phyloP scores from a whole-genome alignment of 2,113 vertebrate species.

The Callaeas wilsoni region DNA sequence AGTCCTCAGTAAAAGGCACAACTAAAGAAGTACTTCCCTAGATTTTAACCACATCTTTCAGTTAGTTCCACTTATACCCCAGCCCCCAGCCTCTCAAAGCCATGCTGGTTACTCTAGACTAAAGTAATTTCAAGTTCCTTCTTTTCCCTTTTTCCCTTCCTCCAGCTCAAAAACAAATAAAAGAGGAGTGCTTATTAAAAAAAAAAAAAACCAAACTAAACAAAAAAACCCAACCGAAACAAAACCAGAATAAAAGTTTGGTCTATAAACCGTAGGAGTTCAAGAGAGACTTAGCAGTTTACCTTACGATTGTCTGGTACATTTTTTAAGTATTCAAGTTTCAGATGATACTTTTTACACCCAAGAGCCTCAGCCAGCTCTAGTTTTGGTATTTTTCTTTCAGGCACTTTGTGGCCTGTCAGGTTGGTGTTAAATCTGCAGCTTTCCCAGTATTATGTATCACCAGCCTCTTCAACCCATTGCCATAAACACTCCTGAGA shows the following conservation, averaged over 20 bases:
- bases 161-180: background rate
- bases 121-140: background rate
- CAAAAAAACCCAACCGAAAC: background rate
- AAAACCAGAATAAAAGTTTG: conserved; percentile 4
- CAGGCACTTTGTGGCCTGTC: conserved; percentile 28
- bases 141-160: conserved; percentile 41
- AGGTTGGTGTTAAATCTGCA: background rate
- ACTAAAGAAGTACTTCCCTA: background rate
- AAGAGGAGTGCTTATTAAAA: conserved; percentile 17
- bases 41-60: background rate
- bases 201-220: background rate
- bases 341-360: background rate
- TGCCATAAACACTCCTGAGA: background rate
- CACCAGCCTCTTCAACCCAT: background rate
- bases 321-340: conserved; percentile 33
- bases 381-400: conserved; percentile 8
- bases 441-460: background rate
- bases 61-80: background rate
- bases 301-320: conserved; percentile 45
- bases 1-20: conserved; percentile 54
- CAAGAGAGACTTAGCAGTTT: conserved; percentile 17
- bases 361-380: background rate
- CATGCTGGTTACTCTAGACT: background rate
- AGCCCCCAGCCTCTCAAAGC: background rate
- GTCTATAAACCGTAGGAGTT: background rate